Evolutionary conservation across 2,888 invertebrate genomes (phyloP).

Genomic region (Mythimna loreyi): DNA sequence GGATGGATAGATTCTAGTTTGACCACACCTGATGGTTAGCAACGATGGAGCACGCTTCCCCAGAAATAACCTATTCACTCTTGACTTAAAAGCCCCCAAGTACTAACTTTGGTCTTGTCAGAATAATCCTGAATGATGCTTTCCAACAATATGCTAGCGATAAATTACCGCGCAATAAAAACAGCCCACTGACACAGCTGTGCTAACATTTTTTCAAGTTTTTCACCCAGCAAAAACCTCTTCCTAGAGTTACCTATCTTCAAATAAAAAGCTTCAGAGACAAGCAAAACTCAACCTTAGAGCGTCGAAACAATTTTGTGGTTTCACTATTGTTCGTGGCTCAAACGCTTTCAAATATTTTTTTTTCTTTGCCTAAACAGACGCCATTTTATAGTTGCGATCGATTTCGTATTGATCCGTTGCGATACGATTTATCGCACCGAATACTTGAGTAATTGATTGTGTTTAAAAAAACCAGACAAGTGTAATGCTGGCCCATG

Average conservation of each 20-base stretch:
- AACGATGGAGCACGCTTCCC: too few relatives aligned
- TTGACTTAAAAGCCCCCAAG: neutral
- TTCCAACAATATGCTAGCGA: slow-evolving; percentile 23
- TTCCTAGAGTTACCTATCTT: slow-evolving; percentile 69
- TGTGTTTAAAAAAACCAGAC: slow-evolving; percentile 68
- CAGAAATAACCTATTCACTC: too few relatives aligned
- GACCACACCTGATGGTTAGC: too few relatives aligned
- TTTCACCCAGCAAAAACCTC: slow-evolving; percentile 74
- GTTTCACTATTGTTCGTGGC: slow-evolving; percentile 64
- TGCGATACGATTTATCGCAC: slow-evolving; percentile 73
- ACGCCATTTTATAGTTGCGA: slow-evolving; percentile 74
- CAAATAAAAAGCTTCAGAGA: slow-evolving; percentile 8
- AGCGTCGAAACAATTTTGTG: slow-evolving; percentile 50
- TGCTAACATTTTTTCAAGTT: slow-evolving; percentile 73
- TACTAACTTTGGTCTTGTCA: slow-evolving; percentile 25
- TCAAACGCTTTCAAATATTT: slow-evolving; percentile 74
- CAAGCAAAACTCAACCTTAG: slow-evolving; percentile 47
- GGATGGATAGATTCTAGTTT: too few relatives aligned
- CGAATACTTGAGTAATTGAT: slow-evolving; percentile 72
- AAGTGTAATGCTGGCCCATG: too few relatives aligned
- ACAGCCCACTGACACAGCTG: slow-evolving; percentile 75
- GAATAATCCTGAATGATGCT: slow-evolving; percentile 45
- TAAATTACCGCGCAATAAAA: slow-evolving; percentile 68
- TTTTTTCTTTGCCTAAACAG: slow-evolving; percentile 73
- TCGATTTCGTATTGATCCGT: slow-evolving; percentile 66